These are phyloP conservation scores for Nephila pilipes DNA, from an alignment of 1,140 invertebrate species.

Conservation along the genomic window DNA sequence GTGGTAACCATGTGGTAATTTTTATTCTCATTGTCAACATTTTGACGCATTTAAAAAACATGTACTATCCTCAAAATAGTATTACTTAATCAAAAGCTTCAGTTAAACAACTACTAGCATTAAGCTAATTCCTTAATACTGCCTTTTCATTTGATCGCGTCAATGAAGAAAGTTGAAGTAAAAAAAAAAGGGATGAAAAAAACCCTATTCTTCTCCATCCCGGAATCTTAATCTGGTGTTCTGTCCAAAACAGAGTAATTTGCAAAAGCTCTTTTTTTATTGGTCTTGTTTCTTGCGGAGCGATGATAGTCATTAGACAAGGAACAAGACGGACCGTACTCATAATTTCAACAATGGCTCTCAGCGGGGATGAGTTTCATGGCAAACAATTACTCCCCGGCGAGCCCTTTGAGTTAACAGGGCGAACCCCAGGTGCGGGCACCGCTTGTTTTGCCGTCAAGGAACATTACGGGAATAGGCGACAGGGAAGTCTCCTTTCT, in stretches of 20 bases:
- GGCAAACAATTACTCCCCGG: constrained; percentile 69
- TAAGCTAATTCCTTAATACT: too few relatives aligned
- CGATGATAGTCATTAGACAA: constrained; percentile 32
- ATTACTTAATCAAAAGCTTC: too few relatives aligned
- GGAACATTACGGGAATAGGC: constrained; percentile 72
- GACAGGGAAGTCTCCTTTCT: constrained; percentile 56
- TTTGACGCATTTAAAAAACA: too few relatives aligned
- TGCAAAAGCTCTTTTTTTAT: not conserved
- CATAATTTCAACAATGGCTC: constrained; percentile 62
- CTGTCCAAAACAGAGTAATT: not conserved
- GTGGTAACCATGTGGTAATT: too few relatives aligned
- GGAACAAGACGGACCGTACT: not conserved
- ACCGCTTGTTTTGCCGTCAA: constrained; percentile 72
- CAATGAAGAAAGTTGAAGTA: too few relatives aligned
- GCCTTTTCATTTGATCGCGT: too few relatives aligned
- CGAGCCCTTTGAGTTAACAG: constrained; percentile 67
- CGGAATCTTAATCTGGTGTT: not conserved
- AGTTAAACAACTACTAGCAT: too few relatives aligned
- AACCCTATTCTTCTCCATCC: not conserved
- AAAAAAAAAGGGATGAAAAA: not conserved
- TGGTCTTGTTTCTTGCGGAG: not conserved
- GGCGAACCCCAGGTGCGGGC: constrained; percentile 61
- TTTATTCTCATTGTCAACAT: too few relatives aligned
- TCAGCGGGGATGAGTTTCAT: constrained; percentile 38
- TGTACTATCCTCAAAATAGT: too few relatives aligned